Conservation (phyloP, 2,888 invertebrate species). For the Lordiphosa fenestrarum region DNA sequence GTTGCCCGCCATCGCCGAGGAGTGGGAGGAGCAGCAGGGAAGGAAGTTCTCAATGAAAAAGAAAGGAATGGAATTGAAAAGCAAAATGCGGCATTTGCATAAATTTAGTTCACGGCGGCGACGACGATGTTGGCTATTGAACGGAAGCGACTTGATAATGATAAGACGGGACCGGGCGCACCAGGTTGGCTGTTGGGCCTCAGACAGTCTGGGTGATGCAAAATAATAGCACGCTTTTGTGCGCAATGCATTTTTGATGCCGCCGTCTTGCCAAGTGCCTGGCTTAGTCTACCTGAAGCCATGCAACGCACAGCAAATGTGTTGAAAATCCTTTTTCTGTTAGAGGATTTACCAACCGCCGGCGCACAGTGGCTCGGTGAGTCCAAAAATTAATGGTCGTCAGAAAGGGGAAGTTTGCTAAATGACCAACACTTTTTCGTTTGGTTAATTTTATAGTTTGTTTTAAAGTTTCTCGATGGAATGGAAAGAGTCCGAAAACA, state of each 20-base stretch:
- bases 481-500: no score
- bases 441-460: no score
- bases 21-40: constrained; percentile 1
- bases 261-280: constrained; percentile 28
- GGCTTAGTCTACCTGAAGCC: constrained; percentile 62
- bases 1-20: constrained; percentile 38
- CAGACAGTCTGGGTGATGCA: constrained; percentile 3
- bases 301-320: constrained; percentile 58
- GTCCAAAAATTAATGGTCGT: no score
- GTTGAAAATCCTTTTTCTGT: constrained; percentile 64
- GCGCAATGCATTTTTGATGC: constrained; percentile 38
- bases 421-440: no score
- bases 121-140: constrained; percentile 48
- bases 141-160: constrained; percentile 55
- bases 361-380: constrained; percentile 13
- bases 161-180: constrained; percentile 22
- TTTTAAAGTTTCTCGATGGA: no score
- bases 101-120: constrained; percentile 44
- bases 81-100: constrained; percentile 73
- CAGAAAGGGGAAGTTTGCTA: no score
- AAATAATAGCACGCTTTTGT: constrained; percentile 44
- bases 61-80: constrained; percentile 54
- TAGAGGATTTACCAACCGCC: constrained; percentile 50
- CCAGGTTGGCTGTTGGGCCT: background rate
- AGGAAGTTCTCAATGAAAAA: constrained; percentile 1